These are phyloP conservation scores for Drosophila parabipectinata DNA, from an alignment of 1,140 invertebrate species.

Conservation along the genomic window DNA sequence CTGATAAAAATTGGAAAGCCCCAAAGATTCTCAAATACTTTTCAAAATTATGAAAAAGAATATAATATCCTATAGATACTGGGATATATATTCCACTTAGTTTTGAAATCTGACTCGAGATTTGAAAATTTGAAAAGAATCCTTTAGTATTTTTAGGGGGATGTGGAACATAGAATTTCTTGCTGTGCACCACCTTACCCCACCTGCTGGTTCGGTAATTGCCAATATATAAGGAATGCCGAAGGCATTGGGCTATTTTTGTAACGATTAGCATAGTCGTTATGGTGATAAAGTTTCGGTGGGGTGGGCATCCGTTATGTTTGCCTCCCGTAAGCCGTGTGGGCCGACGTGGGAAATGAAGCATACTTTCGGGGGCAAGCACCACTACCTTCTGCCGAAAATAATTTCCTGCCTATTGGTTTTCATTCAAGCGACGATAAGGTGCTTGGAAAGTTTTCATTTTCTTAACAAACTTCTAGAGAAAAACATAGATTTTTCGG, in stretches of 20 bases:
- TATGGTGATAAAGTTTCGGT: conserved; percentile 31
- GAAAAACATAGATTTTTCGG: background rate
- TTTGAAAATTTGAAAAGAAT: too few relatives aligned
- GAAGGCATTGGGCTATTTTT: conserved; percentile 45
- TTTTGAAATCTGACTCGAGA: too few relatives aligned
- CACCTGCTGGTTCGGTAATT: conserved; percentile 18
- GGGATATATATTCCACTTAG: too few relatives aligned
- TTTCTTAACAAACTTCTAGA: background rate
- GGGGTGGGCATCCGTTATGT: conserved; percentile 13
- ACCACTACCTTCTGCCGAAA: conserved; percentile 3
- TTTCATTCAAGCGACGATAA: background rate
- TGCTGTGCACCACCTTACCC: background rate
- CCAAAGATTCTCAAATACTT: background rate
- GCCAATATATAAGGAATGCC: conserved; percentile 37
- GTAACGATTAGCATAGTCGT: conserved; percentile 51
- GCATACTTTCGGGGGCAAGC: conserved; percentile 33
- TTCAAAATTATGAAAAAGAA: background rate
- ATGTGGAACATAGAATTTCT: background rate
- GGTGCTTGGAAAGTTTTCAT: background rate
- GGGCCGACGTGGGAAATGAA: conserved; percentile 2
- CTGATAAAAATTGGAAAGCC: conserved; percentile 2
- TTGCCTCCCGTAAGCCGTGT: conserved; percentile 5
- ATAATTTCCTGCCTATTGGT: background rate
- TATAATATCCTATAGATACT: background rate
- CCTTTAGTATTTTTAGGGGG: too few relatives aligned